A percentile compares a stretch with the other conserved stretches of the same genome.
These are phyloP conservation scores for Ctenosaura bakeri DNA, from an alignment of 2,797 vertebrate species.

Conservation along the genomic window DNA sequence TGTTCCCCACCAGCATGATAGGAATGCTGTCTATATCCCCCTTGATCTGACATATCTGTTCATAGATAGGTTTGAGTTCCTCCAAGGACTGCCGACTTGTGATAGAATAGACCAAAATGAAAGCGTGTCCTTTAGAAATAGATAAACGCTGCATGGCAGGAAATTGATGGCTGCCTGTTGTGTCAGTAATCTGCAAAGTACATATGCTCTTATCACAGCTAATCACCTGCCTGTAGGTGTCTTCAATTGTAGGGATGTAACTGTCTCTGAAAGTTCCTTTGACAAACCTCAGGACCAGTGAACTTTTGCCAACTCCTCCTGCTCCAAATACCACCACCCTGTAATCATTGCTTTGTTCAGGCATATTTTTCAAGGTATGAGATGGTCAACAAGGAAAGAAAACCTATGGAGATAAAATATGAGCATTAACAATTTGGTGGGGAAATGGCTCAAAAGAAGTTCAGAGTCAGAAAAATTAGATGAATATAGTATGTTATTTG, in stretches of 20 bases:
- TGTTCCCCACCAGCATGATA: conserved; percentile 89
- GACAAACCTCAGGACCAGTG: conserved; percentile 86
- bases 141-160: conserved; percentile 89
- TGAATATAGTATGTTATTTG: rapidly evolving
- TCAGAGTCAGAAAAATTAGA: not conserved
- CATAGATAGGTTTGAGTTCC: conserved; percentile 87
- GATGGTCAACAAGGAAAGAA: conserved; percentile 36
- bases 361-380: conserved; percentile 75
- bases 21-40: conserved; percentile 86
- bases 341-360: conserved; percentile 89
- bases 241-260: conserved; percentile 88
- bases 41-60: conserved; percentile 88
- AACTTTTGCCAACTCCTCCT: conserved; percentile 88
- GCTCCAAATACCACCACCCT: conserved; percentile 88
- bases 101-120: conserved; percentile 87
- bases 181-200: conserved; percentile 88
- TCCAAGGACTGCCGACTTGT: conserved; percentile 87
- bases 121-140: conserved; percentile 88
- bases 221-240: conserved; percentile 89
- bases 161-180: conserved; percentile 88
- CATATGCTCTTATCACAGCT: conserved; percentile 90
- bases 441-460: not conserved
- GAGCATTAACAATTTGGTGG: conserved; percentile 31
- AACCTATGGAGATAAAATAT: conserved; percentile 67
- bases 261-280: conserved; percentile 88